Base-by-base conservation (phyloP, 2,888 invertebrate species). In the Hirudinaria manillensis region DNA sequence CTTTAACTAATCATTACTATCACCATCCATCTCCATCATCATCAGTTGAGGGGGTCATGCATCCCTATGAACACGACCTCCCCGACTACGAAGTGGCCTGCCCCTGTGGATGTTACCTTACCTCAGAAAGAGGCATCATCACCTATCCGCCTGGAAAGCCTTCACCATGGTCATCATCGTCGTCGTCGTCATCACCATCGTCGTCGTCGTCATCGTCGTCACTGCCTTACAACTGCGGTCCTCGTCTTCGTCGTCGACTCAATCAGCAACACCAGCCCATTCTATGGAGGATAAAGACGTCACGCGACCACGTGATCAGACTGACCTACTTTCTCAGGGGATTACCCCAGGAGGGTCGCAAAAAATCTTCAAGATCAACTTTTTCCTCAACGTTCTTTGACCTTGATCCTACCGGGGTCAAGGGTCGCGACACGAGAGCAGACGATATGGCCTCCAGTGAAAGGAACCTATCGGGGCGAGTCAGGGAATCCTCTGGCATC, bases 301-400 rank as follows among this genome's bases (percentile, higher is more conserved):
- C 53, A 53, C 29, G 55, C 32, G 55, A 72, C 10, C 45, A 55
- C 21, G 29, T 29, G 3, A 72, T 72, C 16, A 2, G 53, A 72
- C 27, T 72, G 27, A 72, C 55, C 19, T 72, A 53, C 29, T 72
- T 51, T 55, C 55, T 72, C 29, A 72, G 72, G 45, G 72, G 72
- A 51, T 70, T 53, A 16, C 72, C 29, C 61, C 61, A 3, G 61
- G 61, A n/a, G 10, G 24, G 61, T 24, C 61, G 13, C 61, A 61
- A 61, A 61, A 61, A n/a, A 27, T 29, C 61, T 29, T 24, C 24
- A n/a, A 16, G 4, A 61, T 61, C 21, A 1, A 21, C 61, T 7
- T 61, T 16, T 27, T 21, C 61, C 10, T 61, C 61, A 61, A 16
- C 61, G 1, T 61, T 10, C 45, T 3, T 45, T 45, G 45, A 7